Evolutionary conservation across 2,888 invertebrate genomes (phyloP).

Genomic region (Sericinus montela): DNA sequence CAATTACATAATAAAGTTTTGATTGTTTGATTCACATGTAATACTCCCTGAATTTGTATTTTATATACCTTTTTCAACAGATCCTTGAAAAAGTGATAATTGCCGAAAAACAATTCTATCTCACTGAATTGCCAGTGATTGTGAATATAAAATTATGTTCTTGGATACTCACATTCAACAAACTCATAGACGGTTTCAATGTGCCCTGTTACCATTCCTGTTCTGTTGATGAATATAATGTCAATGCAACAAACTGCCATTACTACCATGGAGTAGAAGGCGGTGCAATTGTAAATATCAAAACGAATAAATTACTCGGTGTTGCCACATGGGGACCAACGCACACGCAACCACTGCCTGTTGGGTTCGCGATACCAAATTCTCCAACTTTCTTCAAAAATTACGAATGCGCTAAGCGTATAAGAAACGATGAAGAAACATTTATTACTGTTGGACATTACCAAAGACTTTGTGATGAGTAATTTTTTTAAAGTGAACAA

Average conservation of each 20-base stretch:
- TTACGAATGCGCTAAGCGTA: slow-evolving; percentile 42
- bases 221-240: slow-evolving; percentile 25
- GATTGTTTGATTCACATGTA: too few species aligned
- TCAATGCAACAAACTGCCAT: slow-evolving; percentile 24
- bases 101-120: slow-evolving; percentile 24
- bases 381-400: slow-evolving; percentile 43
- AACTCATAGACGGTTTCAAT: slow-evolving; percentile 27
- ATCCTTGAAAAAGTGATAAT: slow-evolving; percentile 16
- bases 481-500: slow-evolving; percentile 1
- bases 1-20: too few species aligned
- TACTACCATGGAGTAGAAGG: slow-evolving; percentile 50
- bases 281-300: slow-evolving; percentile 37
- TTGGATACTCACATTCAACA: slow-evolving; percentile 30
- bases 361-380: slow-evolving; percentile 51
- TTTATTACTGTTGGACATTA: slow-evolving; percentile 23
- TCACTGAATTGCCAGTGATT: slow-evolving; percentile 38
- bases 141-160: slow-evolving; percentile 39
- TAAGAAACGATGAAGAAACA: slow-evolving; percentile 29
- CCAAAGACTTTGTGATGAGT: slow-evolving; percentile 39
- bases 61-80: neutral
- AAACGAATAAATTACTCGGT: slow-evolving; percentile 39
- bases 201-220: slow-evolving; percentile 59
- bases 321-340: slow-evolving; percentile 51
- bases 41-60: too few species aligned
- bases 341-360: slow-evolving; percentile 37